Base-by-base conservation (phyloP, 23 tunicate species). In the Styela plicata region DNA sequence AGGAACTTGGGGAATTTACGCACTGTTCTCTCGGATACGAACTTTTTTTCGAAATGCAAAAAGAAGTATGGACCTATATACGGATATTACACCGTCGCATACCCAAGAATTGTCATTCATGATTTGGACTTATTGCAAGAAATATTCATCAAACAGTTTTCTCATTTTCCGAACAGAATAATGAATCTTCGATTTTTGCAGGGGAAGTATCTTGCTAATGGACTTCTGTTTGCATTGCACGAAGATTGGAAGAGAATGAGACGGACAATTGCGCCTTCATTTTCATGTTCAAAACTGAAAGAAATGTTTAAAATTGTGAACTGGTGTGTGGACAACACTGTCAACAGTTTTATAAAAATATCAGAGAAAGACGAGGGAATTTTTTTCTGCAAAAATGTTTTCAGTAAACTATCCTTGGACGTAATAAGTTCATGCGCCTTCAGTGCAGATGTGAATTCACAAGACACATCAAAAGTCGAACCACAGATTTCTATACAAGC, bases 221-320 rank as follows among this genome's bases (percentile, higher is more conserved):
- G 82, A 13, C 23, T 91, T 52, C 74, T 67, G 29, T 63, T 68
- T 28, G 69, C 82, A 19, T 20, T 44, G 35, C 90, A 87, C 3
- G 78, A 78, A 31, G 90, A 91, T 20, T 91, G 97, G 97, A 91
- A 91, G 70, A 57, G 97, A 68, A 30, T 86, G 18, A 71, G 77
- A 71, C 36, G 35, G 1, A 86, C 90, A 23, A 22, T 91, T 32
- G 63, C 85, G 1, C 97, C 97, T 0, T 7, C 84, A 10, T 91
- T 91, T 83, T 91, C 97, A 20, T 61, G 84, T 52, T 26, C 81
- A 18, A 91, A 91, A 71, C 82, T 91, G 31, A 86, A 83, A 73
- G 77, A 71, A 63, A 91, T 91, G 97, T 61, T 73, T 62, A 83
- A 83, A 5, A 91, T 91, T 64, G 34, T 86, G 63, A 82, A 91